Conservation (phyloP, 1,140 invertebrate species). For the Riptortus pedestris region DNA sequence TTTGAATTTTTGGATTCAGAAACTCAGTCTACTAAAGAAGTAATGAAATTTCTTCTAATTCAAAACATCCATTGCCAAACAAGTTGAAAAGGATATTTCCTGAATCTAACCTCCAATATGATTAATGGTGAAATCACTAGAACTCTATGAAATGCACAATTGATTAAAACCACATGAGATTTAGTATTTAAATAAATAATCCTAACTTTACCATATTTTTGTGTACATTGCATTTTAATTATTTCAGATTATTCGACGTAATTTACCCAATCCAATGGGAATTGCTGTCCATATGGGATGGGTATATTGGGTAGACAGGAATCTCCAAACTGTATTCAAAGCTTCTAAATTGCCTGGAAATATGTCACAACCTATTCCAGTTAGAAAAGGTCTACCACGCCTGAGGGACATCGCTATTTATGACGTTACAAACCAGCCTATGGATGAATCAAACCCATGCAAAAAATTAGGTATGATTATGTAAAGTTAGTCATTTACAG, state of each 20-base stretch:
- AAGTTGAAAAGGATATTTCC: no score
- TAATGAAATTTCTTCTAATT: no score
- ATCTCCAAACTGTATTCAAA: constrained; percentile 77
- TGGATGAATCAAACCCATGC: constrained; percentile 69
- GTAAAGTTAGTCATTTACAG: no score
- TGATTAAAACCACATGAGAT: no score
- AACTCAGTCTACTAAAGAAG: no score
- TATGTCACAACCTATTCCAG: constrained; percentile 43
- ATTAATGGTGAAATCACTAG: no score
- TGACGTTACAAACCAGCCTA: constrained; percentile 75
- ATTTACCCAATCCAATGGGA: constrained; percentile 91
- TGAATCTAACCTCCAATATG: no score
- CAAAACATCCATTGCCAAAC: no score
- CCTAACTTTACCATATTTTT: no score
- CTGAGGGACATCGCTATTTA: constrained; percentile 83
- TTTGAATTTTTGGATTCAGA: no score
- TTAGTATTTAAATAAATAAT: no score
- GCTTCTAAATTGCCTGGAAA: constrained; percentile 68
- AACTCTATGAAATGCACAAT: no score
- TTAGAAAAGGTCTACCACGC: constrained; percentile 72
- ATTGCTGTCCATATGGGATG: constrained; percentile 72
- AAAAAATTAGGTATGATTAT: constrained; percentile 38
- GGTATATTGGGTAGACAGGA: constrained; percentile 94
- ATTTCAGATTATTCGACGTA: constrained; percentile 61
- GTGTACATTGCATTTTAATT: not conserved